A percentile compares a stretch with the other conserved stretches of the same genome.
Evolutionary conservation across 2,797 vertebrate genomes (phyloP).

Genomic region (Parotocinclus haroldoi): DNA sequence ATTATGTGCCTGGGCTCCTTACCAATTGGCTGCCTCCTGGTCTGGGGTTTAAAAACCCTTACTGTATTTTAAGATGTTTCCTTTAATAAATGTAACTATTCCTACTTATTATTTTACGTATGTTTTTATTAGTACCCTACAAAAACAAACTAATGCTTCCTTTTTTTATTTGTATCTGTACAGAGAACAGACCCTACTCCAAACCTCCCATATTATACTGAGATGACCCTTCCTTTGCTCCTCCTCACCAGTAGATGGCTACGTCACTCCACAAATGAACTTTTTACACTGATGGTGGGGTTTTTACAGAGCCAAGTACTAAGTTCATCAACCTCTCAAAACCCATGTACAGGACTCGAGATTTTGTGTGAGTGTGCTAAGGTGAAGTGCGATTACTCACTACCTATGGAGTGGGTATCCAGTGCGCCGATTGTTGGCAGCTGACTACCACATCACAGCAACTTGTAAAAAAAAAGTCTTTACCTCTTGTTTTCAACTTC

Average conservation of each 20-base stretch:
- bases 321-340: conserved; percentile 29
- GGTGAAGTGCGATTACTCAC: conserved; percentile 15
- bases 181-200: conserved; percentile 76
- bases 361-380: conserved; percentile 25
- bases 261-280: conserved; percentile 57
- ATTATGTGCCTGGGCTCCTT: conserved; percentile 75
- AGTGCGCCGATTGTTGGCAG: conserved; percentile 31
- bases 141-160: conserved; percentile 21
- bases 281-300: conserved; percentile 25
- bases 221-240: conserved; percentile 49
- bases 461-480: conserved; percentile 46
- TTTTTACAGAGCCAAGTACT: conserved; percentile 20
- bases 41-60: conserved; percentile 67
- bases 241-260: conserved; percentile 52
- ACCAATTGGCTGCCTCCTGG: conserved; percentile 83
- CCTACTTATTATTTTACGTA: too few species aligned
- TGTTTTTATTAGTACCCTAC: too few species aligned
- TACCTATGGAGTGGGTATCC: conserved; percentile 18
- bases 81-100: not conserved
- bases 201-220: conserved; percentile 79
- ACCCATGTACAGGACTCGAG: conserved; percentile 46
- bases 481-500: conserved; percentile 42
- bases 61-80: too few species aligned
- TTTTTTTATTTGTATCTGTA: conserved; percentile 32
- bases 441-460: conserved; percentile 36